Conservation (phyloP, 2,113 vertebrate species). For the Protobothrops flavoviridis region DNA sequence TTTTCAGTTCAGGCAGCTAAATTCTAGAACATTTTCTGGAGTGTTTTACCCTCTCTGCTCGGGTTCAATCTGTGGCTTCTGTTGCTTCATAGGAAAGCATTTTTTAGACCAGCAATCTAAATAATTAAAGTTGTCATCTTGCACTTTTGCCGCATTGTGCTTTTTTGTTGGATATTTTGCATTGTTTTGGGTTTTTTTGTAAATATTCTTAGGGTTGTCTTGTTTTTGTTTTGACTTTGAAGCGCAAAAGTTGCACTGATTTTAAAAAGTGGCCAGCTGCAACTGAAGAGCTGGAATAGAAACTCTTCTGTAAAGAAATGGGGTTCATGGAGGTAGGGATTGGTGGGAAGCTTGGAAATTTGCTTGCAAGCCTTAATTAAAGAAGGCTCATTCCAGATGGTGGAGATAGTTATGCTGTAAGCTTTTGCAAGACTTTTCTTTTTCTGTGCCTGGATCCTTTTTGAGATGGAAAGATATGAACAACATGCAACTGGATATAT, state of each 20-base stretch:
- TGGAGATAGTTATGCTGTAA: neutral
- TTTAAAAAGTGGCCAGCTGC: neutral
- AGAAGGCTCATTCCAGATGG: neutral
- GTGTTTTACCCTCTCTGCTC: neutral
- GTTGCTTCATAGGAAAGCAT: neutral
- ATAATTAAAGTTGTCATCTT: neutral
- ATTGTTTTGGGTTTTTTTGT: neutral
- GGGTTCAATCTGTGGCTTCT: neutral
- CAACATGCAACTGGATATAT: neutral
- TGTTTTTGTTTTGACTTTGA: neutral
- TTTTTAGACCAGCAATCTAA: neutral
- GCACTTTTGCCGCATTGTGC: neutral
- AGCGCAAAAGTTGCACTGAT: neutral
- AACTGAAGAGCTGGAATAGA: neutral
- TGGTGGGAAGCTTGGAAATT: neutral
- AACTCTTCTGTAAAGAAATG: neutral
- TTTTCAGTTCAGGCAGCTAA: neutral
- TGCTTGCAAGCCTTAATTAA: neutral
- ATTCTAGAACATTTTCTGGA: neutral
- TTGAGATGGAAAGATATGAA: neutral
- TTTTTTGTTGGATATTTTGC: neutral
- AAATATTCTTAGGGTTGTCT: neutral
- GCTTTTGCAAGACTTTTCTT: neutral
- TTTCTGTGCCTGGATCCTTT: neutral
- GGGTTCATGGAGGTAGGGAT: neutral